These are phyloP conservation scores for Dryocosmus kuriphilus DNA, from an alignment of 2,888 invertebrate species.

Conservation along the genomic window DNA sequence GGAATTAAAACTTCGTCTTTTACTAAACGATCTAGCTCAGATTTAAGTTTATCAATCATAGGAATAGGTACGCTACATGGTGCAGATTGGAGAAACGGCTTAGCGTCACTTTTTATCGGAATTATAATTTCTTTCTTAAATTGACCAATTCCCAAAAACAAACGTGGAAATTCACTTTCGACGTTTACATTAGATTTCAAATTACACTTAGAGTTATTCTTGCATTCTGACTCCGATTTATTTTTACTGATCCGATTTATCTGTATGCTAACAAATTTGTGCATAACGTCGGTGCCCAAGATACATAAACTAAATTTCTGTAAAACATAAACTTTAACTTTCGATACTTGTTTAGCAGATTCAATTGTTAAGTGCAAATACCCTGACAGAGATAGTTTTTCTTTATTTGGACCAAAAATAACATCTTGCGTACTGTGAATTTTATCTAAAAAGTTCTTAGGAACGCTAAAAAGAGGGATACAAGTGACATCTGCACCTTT, in stretches of 20 bases:
- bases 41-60: conserved; percentile 61
- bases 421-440: conserved; percentile 43
- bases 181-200: conserved; percentile 34
- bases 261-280: conserved; percentile 42
- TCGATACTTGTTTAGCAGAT: conserved; percentile 25
- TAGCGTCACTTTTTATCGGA: conserved; percentile 58
- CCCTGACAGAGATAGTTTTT: conserved; percentile 46
- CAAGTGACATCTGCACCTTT: conserved; percentile 51
- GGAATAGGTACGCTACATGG: conserved; percentile 63
- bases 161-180: conserved; percentile 47
- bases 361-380: conserved; percentile 42
- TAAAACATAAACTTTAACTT: conserved; percentile 46
- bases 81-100: conserved; percentile 61
- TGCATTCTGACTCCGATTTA: background rate
- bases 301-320: conserved; percentile 48
- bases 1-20: conserved; percentile 62
- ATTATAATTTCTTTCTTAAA: conserved; percentile 60
- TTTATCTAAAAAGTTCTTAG: conserved; percentile 28
- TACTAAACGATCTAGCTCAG: conserved; percentile 64
- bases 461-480: conserved; percentile 43
- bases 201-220: background rate
- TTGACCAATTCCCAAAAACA: conserved; percentile 59
- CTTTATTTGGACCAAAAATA: conserved; percentile 50
- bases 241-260: conserved; percentile 45
- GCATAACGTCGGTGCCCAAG: conserved; percentile 53